A percentile compares a stretch with the other conserved stretches of the same genome.
Evolutionary conservation across 1,140 invertebrate genomes (phyloP).

Genomic region (Leptoteleia sp.): DNA sequence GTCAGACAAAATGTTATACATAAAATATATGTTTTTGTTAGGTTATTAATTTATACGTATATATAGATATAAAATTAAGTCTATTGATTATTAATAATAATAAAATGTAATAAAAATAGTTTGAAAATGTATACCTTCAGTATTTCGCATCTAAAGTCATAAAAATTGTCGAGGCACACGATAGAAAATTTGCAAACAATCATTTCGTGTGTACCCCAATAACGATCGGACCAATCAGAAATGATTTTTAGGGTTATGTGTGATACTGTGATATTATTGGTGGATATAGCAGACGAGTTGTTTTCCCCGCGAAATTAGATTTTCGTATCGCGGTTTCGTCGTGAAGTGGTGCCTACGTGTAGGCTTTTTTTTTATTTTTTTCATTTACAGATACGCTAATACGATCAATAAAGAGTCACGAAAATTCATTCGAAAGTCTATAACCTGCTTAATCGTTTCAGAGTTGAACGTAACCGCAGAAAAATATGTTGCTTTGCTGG

Average conservation of each 20-base stretch:
- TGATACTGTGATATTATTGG: constrained; percentile 31
- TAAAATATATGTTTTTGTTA: no score
- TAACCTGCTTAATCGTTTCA: not conserved
- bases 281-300: not conserved
- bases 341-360: not conserved
- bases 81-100: no score
- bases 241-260: constrained; percentile 22
- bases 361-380: no score
- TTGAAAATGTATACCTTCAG: no score
- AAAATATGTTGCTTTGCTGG: constrained; percentile 21
- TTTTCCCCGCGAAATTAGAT: constrained; percentile 7
- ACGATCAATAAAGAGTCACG: constrained; percentile 40
- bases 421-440: constrained; percentile 41
- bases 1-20: no score
- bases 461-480: constrained; percentile 37
- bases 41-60: no score
- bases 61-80: no score
- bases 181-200: constrained; percentile 14
- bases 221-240: constrained; percentile 35
- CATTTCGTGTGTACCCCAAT: not conserved
- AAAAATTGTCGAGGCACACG: no score
- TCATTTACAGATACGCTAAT: constrained; percentile 21
- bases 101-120: no score
- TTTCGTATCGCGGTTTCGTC: not conserved
- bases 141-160: no score